Evolutionary conservation across 2,888 invertebrate genomes (phyloP).

Genomic region (Sicus ferrugineus): DNA sequence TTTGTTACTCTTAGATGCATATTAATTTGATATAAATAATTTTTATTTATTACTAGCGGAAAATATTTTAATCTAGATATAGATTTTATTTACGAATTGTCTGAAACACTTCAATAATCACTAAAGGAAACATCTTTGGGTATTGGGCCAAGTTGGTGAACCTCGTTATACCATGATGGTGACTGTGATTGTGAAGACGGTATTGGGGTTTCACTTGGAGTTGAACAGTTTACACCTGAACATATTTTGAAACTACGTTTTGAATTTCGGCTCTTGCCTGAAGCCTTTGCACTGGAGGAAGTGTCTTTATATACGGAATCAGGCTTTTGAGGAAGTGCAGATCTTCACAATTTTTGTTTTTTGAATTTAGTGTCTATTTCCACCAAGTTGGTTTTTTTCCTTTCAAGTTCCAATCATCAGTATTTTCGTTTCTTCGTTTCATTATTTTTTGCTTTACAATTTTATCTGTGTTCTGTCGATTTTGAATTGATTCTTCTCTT

Average conservation of each 20-base stretch:
- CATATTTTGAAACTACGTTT: background rate
- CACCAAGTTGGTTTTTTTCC: background rate
- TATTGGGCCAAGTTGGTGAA: background rate
- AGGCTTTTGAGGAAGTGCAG: background rate
- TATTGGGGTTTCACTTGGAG: background rate
- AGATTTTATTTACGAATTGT: too few relatives aligned
- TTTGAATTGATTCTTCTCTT: background rate
- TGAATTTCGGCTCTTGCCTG: conserved; percentile 1
- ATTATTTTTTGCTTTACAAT: background rate
- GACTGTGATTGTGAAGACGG: background rate
- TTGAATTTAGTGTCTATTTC: background rate
- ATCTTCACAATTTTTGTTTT: background rate
- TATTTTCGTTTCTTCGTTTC: background rate
- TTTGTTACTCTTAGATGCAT: too few relatives aligned
- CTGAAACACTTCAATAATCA: too few relatives aligned
- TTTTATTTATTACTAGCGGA: background rate
- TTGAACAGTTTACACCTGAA: background rate
- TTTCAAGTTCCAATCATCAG: background rate
- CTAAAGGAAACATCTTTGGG: background rate
- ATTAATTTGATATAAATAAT: too few relatives aligned
- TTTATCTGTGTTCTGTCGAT: background rate
- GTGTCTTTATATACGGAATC: conserved; percentile 1
- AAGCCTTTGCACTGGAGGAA: background rate
- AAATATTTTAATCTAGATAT: too few relatives aligned
- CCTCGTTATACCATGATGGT: background rate